Conservation (phyloP, 53 echinoderm and acorn worm genomes). For the Antedon mediterranea region DNA sequence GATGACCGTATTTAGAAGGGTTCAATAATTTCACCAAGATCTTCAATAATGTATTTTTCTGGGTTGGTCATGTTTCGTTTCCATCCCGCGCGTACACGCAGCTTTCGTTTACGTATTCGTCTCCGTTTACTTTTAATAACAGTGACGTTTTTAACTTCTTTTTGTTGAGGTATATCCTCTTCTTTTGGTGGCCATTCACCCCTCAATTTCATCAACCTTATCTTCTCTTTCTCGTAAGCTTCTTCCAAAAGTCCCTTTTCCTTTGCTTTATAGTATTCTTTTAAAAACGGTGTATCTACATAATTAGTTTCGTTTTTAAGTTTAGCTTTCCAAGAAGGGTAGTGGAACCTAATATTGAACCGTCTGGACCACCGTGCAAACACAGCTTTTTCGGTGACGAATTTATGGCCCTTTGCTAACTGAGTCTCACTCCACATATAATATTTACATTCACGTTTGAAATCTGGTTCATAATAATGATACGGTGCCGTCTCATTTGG, state of each 20-base stretch:
- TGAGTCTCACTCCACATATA: conserved; percentile 62
- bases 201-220: background rate
- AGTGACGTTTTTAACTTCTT: background rate
- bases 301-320: conserved; percentile 18
- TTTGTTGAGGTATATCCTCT: background rate
- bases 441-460: conserved; percentile 56
- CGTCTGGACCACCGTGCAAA: conserved; percentile 84
- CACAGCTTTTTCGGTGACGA: conserved; percentile 91
- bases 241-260: conserved; percentile 9
- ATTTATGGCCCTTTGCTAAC: conserved; percentile 59
- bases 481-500: conserved; percentile 72
- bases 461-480: conserved; percentile 73
- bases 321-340: conserved; percentile 38
- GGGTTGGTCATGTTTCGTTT: background rate
- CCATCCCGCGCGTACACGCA: background rate
- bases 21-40: background rate
- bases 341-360: conserved; percentile 58
- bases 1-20: no score
- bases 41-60: background rate
- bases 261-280: conserved; percentile 58
- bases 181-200: background rate
- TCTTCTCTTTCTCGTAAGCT: background rate
- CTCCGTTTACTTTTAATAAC: background rate
- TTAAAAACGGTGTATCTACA: conserved; percentile 69
- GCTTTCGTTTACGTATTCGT: background rate